These are phyloP conservation scores for Heliocidaris tuberculata DNA, from an alignment of 35 echinoderm and acorn worm genomes.

Conservation along the genomic window DNA sequence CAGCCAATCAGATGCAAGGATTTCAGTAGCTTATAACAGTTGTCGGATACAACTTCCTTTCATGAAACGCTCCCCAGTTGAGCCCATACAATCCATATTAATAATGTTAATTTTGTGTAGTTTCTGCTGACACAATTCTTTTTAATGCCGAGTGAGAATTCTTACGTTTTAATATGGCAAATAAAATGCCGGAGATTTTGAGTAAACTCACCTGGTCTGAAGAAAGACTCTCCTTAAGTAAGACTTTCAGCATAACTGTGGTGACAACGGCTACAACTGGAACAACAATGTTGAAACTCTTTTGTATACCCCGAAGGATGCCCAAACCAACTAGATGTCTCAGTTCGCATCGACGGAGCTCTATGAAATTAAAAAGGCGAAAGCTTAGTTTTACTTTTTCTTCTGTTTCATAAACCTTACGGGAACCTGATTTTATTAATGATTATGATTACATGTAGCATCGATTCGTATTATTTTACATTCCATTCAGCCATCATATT, in stretches of 20 bases:
- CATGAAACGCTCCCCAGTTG: too few relatives aligned
- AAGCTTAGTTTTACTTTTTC: background rate
- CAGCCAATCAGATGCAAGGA: too few relatives aligned
- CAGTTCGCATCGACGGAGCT: constrained; percentile 46
- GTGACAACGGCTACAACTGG: constrained; percentile 50
- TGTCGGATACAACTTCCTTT: too few relatives aligned
- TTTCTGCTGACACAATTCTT: background rate
- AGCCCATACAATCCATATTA: too few relatives aligned
- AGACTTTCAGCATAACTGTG: constrained; percentile 55
- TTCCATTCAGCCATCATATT: too few relatives aligned
- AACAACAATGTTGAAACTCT: constrained; percentile 21
- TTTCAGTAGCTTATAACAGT: too few relatives aligned
- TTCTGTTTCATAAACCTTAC: too few relatives aligned
- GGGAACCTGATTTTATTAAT: too few relatives aligned
- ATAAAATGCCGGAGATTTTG: background rate
- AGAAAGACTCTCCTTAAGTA: constrained; percentile 48
- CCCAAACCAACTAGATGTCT: constrained; percentile 31
- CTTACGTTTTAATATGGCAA: background rate
- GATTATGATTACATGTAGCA: too few relatives aligned
- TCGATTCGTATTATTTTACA: too few relatives aligned
- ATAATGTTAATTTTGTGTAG: background rate
- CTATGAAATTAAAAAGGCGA: constrained; percentile 11
- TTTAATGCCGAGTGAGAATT: too few relatives aligned
- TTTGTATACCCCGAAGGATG: constrained; percentile 51
- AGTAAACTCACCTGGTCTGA: constrained; percentile 42